phyloP scores from a whole-genome alignment of 2,888 invertebrate species.

The Archips xylosteana region DNA sequence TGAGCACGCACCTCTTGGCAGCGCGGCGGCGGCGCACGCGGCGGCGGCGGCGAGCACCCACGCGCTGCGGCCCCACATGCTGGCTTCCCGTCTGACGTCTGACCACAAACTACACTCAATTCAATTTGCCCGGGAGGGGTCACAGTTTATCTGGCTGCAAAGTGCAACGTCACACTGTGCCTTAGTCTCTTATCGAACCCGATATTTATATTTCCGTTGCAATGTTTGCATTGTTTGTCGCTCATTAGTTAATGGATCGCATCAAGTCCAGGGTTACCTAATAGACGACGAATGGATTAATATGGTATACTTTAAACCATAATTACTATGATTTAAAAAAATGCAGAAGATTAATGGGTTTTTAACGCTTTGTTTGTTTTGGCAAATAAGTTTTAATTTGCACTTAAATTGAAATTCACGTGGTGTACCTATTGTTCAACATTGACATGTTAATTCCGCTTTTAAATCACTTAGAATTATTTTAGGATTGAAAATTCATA shows the following conservation, averaged over 20 bases:
- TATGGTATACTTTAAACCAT: not conserved
- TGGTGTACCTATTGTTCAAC: not conserved
- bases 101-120: constrained; percentile 10
- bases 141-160: constrained; percentile 37
- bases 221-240: constrained; percentile 18
- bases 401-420: not conserved
- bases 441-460: too few species aligned
- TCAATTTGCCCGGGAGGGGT: constrained; percentile 31
- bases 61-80: constrained; percentile 21
- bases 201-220: constrained; percentile 13
- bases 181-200: constrained; percentile 29
- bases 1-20: constrained; percentile 15
- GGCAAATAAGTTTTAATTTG: not conserved
- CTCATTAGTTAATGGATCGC: constrained; percentile 22
- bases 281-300: not conserved
- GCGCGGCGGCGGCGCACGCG: constrained; percentile 4
- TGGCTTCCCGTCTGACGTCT: constrained; percentile 29
- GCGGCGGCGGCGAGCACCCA: constrained; percentile 12
- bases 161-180: constrained; percentile 24
- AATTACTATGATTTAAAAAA: not conserved
- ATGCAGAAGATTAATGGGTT: not conserved
- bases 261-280: not conserved
- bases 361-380: not conserved
- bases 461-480: too few species aligned
- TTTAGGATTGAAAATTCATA: too few species aligned